Evolutionary conservation across 1,140 invertebrate species (phyloP), one percentile per base, ranked within the genome.

Genomic region (Halesus radiatus): DNA sequence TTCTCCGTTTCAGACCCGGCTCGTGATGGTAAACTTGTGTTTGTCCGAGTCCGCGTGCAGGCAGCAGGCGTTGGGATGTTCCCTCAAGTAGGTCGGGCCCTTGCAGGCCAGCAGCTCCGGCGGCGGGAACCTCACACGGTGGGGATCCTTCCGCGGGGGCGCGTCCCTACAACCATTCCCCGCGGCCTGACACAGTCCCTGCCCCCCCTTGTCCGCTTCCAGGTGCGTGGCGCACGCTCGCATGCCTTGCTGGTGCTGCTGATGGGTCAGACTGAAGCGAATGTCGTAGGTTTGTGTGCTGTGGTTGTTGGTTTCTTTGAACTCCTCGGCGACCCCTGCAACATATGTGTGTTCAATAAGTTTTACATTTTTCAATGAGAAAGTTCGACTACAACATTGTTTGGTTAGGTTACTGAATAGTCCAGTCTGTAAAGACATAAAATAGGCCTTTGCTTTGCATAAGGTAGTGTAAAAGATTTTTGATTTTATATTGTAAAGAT

Each of bases 231-330:
- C 76, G 1, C 18, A 77, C 10, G 16, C 18, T 10, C 68, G 50
- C 16, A 13, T 66, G 20, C 72, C 72, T 53, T 22, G 68, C 70
- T 76, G 70, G 53, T 81, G 79, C 18, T 37, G 68, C 60, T 76
- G 70, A 56, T 60, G 68, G 13, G 73, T 80, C 54, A 84, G 54
- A 54, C 80, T 82, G 83, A 70, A 84, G 52, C 80, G 70, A 56
- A 79, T 84, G 76, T 82, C 83, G 83, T 80, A 84, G 70, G 83
- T 84, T 52, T 81, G 80, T 45, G 83, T 84, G 72, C 78, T 84
- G 72, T 72, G 80, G 78, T 81, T 84, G 83, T 84, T 84, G 66
- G 60, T 79, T 29, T 82, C 83, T 81, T 80, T 80, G 80, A 76
- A 82, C 18, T 84, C 83, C 62, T 84, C 83, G 10, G 75, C 83